Evolutionary conservation across 2,797 vertebrate species (phyloP).

Genomic region (Coendou prehensilis): DNA sequence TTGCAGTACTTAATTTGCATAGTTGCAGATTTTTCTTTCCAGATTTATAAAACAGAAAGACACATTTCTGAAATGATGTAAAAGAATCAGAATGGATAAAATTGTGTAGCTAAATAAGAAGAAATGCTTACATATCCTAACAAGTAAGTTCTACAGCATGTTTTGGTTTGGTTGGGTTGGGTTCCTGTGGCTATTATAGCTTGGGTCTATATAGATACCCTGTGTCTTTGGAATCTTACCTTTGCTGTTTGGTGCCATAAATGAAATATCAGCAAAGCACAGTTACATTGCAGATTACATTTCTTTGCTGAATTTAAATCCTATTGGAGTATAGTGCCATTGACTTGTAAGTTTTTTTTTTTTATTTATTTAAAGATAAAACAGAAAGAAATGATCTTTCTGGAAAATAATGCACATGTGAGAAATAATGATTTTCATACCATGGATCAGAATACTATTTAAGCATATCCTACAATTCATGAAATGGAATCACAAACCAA

Average conservation of each 20-base stretch:
- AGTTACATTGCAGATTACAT: not conserved
- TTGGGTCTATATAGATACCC: not conserved
- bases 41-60: not conserved
- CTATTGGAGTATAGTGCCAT: not conserved
- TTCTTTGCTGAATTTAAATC: conserved; percentile 35
- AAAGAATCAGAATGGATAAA: conserved; percentile 68
- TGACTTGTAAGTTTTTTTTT: not conserved
- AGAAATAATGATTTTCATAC: not conserved
- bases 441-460: not conserved
- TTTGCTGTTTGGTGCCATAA: not conserved
- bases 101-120: conserved; percentile 34
- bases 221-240: conserved; percentile 19
- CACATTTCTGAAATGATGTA: conserved; percentile 53
- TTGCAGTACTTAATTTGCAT: conserved; percentile 46
- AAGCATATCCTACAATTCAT: not conserved
- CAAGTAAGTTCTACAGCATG: not conserved
- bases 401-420: not conserved
- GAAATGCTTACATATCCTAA: not conserved
- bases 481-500: conserved; percentile 21
- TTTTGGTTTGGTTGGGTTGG: conserved; percentile 57
- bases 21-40: conserved; percentile 30
- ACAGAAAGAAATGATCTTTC: not conserved
- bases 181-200: conserved; percentile 37
- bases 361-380: conserved; percentile 18
- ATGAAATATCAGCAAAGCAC: conserved; percentile 44